Base-by-base conservation (phyloP, 2,888 invertebrate genomes). In the Drosophila vallismaia region DNA sequence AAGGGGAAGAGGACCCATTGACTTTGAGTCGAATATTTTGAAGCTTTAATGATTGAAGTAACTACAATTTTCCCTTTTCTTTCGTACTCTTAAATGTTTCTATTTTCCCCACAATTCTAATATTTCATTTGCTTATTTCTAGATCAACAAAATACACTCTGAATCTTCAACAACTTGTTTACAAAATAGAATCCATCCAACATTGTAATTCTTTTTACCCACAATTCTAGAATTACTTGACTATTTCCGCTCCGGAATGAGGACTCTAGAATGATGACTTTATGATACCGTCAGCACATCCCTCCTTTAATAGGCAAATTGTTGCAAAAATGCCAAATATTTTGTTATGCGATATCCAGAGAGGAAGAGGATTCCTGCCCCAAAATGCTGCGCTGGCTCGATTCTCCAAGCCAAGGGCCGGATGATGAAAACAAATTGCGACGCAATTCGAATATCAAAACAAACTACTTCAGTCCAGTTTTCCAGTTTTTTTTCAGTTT, bases 391-490 rank as follows among this genome's bases (percentile, higher is more conserved):
- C 60, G 71, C 68, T 46, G 46, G 85, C 76, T 60, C 52, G 51
- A 77, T 60, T 44, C 42, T 67, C 31, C 56, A 33, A 33, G 4
- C 12, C 44, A 29, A 24, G 5, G 59, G 36, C 59, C 58, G 38
- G 66, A 44, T 24, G 66, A 44, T 24, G 10, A 24, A 82, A 58
- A 67, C 38, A 46, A 44, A 49, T 54, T 78, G 66, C 81, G 80
- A 59, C 80, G 84, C 79, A 81, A 66, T 64, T 67, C 10, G 12
- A 52, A 69, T 58, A 60, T 48, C 72, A 71, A 75, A 71, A 75
- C 72, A 78, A 84, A 84, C 75, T 69, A 73, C 84, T 76, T 76
- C 50, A 33, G 51, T 62, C 50, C 76, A 73, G 56, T 76, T 80
- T n/a, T n/a, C n/a, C n/a, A n/a, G n/a, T n/a, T n/a, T n/a, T n/a